A percentile compares a stretch with the other conserved stretches of the same genome.
Conservation (phyloP, 2,888 invertebrate genomes). For the Trissoscelio sp. region DNA sequence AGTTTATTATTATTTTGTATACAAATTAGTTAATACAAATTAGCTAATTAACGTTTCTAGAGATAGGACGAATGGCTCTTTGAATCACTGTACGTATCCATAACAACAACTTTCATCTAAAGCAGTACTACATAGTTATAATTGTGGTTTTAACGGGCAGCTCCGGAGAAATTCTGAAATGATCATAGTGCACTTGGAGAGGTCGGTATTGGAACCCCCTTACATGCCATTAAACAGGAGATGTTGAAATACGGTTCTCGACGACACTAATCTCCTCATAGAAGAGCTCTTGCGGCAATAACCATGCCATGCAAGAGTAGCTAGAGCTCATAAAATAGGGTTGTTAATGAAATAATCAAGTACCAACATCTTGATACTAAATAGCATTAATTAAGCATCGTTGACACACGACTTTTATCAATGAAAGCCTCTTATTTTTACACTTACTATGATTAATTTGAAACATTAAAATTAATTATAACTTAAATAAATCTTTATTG, state of each 20-base stretch:
- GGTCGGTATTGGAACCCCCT: slow-evolving; percentile 50
- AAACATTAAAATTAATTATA: not conserved
- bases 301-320: slow-evolving; percentile 46
- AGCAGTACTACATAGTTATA: slow-evolving; percentile 8
- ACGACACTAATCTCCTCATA: slow-evolving; percentile 62
- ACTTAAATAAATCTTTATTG: not conserved
- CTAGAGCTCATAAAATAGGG: slow-evolving; percentile 54
- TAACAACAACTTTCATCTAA: slow-evolving; percentile 16
- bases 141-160: slow-evolving; percentile 40
- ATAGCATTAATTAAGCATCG: slow-evolving; percentile 41
- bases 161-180: slow-evolving; percentile 35
- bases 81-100: slow-evolving; percentile 24
- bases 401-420: slow-evolving; percentile 3
- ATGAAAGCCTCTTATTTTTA: slow-evolving; percentile 2
- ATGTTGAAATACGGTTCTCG: slow-evolving; percentile 61
- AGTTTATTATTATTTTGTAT: not conserved
- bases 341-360: slow-evolving; percentile 66
- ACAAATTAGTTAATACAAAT: not conserved
- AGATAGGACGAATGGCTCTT: not conserved
- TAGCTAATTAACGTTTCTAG: slow-evolving; percentile 17
- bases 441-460: not conserved
- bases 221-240: slow-evolving; percentile 61
- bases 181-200: slow-evolving; percentile 38
- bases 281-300: slow-evolving; percentile 60
- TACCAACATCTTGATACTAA: slow-evolving; percentile 56